Conservation (phyloP, 1,140 invertebrate species). For the Aethina tumida region DNA sequence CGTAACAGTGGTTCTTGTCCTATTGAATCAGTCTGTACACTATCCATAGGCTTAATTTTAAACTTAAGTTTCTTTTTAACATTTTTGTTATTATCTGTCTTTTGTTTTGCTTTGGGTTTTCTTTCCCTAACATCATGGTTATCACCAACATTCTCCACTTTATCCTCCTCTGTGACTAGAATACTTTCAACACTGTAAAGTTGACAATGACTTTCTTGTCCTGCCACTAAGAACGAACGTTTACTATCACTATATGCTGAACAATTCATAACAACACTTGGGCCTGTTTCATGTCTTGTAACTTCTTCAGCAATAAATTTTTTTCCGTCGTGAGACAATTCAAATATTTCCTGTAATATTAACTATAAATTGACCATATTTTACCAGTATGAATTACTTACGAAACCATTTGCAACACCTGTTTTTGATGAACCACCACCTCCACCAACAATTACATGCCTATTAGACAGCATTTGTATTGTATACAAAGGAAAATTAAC, state of each 20-base stretch:
- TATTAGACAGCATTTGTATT: slow-evolving; percentile 78
- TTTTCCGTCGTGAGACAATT: slow-evolving; percentile 70
- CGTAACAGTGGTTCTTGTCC: slow-evolving; percentile 72
- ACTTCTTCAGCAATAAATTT: slow-evolving; percentile 77
- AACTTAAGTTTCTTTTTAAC: slow-evolving; percentile 57
- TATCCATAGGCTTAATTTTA: slow-evolving; percentile 59
- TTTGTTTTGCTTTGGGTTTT: slow-evolving; percentile 28
- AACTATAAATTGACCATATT: slow-evolving; percentile 14
- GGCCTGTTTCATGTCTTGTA: slow-evolving; percentile 76
- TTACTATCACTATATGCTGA: slow-evolving; percentile 56
- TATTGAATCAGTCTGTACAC: slow-evolving; percentile 71
- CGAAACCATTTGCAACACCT: slow-evolving; percentile 91
- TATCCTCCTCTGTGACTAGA: slow-evolving; percentile 42
- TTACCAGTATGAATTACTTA: slow-evolving; percentile 40
- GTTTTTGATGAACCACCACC: slow-evolving; percentile 92
- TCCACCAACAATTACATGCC: slow-evolving; percentile 89
- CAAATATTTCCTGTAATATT: slow-evolving; percentile 84
- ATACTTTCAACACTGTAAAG: slow-evolving; percentile 73
- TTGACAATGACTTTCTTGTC: slow-evolving; percentile 86
- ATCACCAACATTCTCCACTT: slow-evolving; percentile 36
- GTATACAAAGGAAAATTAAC: slow-evolving; percentile 91
- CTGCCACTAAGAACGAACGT: slow-evolving; percentile 71
- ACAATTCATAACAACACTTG: slow-evolving; percentile 87
- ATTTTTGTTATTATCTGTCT: slow-evolving; percentile 37
- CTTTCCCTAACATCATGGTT: slow-evolving; percentile 38